Evolutionary conservation across 2,797 vertebrate genomes (phyloP).

Genomic region (Poeciliopsis turneri): DNA sequence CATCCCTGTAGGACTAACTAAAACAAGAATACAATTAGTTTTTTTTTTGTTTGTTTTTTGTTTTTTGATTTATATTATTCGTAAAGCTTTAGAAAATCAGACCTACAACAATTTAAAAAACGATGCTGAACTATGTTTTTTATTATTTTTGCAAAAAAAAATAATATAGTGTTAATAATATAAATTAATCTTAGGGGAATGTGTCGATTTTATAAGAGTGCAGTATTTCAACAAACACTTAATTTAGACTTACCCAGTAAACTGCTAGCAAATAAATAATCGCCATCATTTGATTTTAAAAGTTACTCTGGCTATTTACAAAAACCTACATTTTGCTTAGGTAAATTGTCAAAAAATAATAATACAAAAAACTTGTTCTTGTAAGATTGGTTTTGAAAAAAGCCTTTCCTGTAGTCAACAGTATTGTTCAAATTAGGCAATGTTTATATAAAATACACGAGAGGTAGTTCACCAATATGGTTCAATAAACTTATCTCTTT

Average conservation of each 20-base stretch:
- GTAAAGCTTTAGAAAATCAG: background rate
- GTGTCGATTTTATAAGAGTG: background rate
- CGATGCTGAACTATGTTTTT: background rate
- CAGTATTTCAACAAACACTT: background rate
- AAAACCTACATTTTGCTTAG: background rate
- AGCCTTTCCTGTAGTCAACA: slow-evolving; percentile 23
- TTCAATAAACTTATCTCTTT: slow-evolving; percentile 51
- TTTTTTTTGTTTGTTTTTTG: too few species aligned
- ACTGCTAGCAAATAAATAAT: background rate
- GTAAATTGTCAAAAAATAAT: background rate
- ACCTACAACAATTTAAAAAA: background rate
- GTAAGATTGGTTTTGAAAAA: background rate
- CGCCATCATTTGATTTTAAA: background rate
- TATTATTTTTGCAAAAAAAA: background rate
- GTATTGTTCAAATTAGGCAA: slow-evolving; percentile 49
- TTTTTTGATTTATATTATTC: background rate
- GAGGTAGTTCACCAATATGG: slow-evolving; percentile 53
- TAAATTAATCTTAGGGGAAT: background rate
- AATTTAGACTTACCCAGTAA: background rate
- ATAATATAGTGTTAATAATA: background rate
- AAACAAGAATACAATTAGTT: background rate
- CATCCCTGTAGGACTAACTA: slow-evolving; percentile 16
- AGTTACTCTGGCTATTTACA: background rate
- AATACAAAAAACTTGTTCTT: too few species aligned
- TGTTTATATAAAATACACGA: slow-evolving; percentile 60